phyloP scores from a whole-genome alignment of 1,140 invertebrate genomes.

The Adelges cooleyi region DNA sequence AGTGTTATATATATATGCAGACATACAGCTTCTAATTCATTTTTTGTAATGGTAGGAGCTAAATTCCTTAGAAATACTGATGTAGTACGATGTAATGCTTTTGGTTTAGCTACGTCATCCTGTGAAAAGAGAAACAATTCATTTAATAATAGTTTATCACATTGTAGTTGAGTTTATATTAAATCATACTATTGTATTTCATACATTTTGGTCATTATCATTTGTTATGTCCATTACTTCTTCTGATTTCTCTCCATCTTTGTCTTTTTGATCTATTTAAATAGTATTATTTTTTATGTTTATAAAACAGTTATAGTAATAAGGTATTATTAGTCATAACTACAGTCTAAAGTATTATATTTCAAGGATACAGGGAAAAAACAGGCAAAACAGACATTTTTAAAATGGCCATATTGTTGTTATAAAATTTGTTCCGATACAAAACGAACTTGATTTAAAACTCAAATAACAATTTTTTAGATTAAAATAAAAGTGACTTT shows the following conservation, averaged over 20 bases:
- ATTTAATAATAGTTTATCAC: background rate
- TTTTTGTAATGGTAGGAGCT: constrained; percentile 87
- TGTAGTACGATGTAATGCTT: constrained; percentile 79
- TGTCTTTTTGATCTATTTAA: background rate
- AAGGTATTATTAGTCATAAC: too few relatives aligned
- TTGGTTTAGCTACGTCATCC: constrained; percentile 43
- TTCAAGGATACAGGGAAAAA: too few relatives aligned
- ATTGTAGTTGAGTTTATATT: background rate
- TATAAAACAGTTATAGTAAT: too few relatives aligned
- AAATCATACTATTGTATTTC: background rate
- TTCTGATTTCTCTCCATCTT: constrained; percentile 11
- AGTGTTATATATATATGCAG: background rate
- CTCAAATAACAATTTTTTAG: too few relatives aligned
- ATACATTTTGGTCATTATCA: constrained; percentile 17
- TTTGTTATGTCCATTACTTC: constrained; percentile 24
- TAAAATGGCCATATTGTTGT: too few relatives aligned
- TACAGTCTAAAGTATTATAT: too few relatives aligned
- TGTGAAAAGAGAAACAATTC: constrained; percentile 19
- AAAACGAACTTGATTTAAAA: too few relatives aligned
- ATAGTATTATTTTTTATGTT: too few relatives aligned
- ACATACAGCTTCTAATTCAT: constrained; percentile 89
- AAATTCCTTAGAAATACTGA: constrained; percentile 95
- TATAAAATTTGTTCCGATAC: too few relatives aligned
- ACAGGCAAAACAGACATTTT: too few relatives aligned
- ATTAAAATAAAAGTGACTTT: too few relatives aligned